Conservation (phyloP, 2,888 invertebrate genomes). For the Drosophila falleni region DNA sequence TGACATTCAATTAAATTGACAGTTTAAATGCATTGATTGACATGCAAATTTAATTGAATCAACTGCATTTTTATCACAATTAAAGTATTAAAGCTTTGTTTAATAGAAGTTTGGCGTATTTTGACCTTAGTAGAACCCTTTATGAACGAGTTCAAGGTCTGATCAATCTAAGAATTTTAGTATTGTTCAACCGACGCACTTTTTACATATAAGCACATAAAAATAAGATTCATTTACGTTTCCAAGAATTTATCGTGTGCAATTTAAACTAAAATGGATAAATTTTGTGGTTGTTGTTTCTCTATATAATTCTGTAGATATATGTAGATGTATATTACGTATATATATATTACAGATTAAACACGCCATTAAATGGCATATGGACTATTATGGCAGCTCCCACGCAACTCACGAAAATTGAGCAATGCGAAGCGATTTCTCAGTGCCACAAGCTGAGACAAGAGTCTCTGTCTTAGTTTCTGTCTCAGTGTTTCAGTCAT, state of each 20-base stretch:
- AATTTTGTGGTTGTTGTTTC: slow-evolving; percentile 27
- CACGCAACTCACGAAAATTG: slow-evolving; percentile 73
- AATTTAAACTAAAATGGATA: slow-evolving; percentile 67
- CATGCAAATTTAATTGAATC: slow-evolving; percentile 30
- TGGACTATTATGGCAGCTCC: slow-evolving; percentile 70
- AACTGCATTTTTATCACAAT: neutral
- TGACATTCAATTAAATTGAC: slow-evolving; percentile 65
- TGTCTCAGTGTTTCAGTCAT: slow-evolving; percentile 15
- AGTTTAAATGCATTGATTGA: slow-evolving; percentile 35
- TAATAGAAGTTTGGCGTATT: neutral
- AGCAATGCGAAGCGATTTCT: slow-evolving; percentile 61
- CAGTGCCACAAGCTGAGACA: slow-evolving; percentile 50
- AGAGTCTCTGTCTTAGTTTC: slow-evolving; percentile 26
- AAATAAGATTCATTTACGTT: slow-evolving; percentile 62
- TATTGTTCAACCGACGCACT: slow-evolving; percentile 40
- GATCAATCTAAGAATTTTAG: neutral
- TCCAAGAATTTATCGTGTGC: slow-evolving; percentile 52
- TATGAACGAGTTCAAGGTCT: slow-evolving; percentile 38
- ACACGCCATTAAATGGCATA: slow-evolving; percentile 69
- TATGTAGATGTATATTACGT: slow-evolving; percentile 21
- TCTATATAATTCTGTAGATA: slow-evolving; percentile 15
- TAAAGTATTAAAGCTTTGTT: neutral
- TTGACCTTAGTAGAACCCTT: slow-evolving; percentile 11
- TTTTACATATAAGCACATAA: slow-evolving; percentile 36
- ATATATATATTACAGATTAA: slow-evolving; percentile 69